Base-by-base conservation (phyloP, 2,797 vertebrate genomes). In the Adelosebastes latens region DNA sequence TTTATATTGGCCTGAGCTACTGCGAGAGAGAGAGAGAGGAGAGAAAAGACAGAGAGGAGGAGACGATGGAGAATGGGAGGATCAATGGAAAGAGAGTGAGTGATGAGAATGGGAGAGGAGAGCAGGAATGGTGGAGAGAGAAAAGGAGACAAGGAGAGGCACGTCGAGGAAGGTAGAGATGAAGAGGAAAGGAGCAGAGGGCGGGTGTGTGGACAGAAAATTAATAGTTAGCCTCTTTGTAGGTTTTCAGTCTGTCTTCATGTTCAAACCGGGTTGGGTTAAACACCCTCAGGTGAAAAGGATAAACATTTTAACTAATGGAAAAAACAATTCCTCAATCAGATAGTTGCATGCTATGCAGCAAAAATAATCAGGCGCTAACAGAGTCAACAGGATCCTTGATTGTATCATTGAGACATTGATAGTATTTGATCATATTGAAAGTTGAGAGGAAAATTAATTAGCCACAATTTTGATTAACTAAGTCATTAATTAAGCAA, bases 1-100 rank as follows among this genome's bases (percentile, higher is more conserved):
- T 63, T 69, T 79, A 60, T 87, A 79, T 85, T 69, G 73, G 74
- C 55, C 53, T 27, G 72, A 82, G 79, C 59, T 49, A 49, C 79
- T 39, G 74, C 5, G n/a, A 81, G 55, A 20, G 39, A 4, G 46
- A 5, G 55, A n/a, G 42, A 4, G 46, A 5, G 46, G 36, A 11
- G 27, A 61, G 67, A 75, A 32, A 34, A 80, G 74, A 69, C 14
- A 32, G 64, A 77, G 64, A 72, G 71, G n/a, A 29, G 52, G 52
- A 77, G 73, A 60, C 13, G 61, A 71, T 53, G 75, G 70, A 75
- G 79, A 82, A 87, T 25, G 42, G 59, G 64, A 81, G 80, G 80
- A 83, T 81, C 72, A 82, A 83, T 84, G 82, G 75, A 78, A 79
- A 72, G 18, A 69, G 69, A 72, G 62, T 52, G 63, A 83, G 75